Evolutionary conservation across 37 sponge, comb jelly and placozoan genomes (phyloP), one percentile per base, ranked within the genome.

Genomic region (Mnemiopsis leidyi): DNA sequence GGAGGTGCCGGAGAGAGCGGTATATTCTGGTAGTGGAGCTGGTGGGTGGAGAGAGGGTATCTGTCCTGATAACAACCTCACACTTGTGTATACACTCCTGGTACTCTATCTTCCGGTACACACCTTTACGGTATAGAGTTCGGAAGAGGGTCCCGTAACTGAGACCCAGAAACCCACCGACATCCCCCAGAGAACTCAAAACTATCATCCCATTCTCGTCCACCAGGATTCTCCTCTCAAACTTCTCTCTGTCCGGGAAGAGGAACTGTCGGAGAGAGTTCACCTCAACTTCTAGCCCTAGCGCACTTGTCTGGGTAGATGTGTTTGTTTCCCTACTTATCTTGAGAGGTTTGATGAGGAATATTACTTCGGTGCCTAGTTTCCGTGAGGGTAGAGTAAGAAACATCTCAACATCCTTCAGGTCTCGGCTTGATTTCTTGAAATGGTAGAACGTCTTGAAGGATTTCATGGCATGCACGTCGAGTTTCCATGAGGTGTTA

Each of bases 41-140:
- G 25, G 30, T 28, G 9, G 61, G 61, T 18, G 9, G 61, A 18
- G 5, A 18, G 61, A 13, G 61, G 5, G 61, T 5, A 5, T 48
- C 9, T 18, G 61, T 48, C 3, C n/a, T 71, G 75, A 71, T 28
- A n/a, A 71, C 75, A n/a, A 71, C 75, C 25, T 71, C 75, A 28
- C 75, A 71, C 75, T 29, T 18, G n/a, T 71, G 75, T 7, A 71
- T 71, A 71, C 75, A 71, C 75, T 71, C 75, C 75, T n/a, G 25
- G n/a, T 29, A 71, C 21, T 71, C 30, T n/a, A 71, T 71, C 75
- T 28, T 71, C 75, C 30, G 7, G 75, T 29, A 71, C 75, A 71
- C 75, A 7, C 75, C 75, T n/a, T 71, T 71, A 23, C 75, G 7
- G 75, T 71, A 25, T n/a, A 71, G n/a, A 23, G 75, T 28, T 5